A percentile compares a stretch with the other conserved stretches of the same genome.
These are phyloP conservation scores for Aporophyla lueneburgensis DNA, from an alignment of 2,888 invertebrate species.

Conservation along the genomic window DNA sequence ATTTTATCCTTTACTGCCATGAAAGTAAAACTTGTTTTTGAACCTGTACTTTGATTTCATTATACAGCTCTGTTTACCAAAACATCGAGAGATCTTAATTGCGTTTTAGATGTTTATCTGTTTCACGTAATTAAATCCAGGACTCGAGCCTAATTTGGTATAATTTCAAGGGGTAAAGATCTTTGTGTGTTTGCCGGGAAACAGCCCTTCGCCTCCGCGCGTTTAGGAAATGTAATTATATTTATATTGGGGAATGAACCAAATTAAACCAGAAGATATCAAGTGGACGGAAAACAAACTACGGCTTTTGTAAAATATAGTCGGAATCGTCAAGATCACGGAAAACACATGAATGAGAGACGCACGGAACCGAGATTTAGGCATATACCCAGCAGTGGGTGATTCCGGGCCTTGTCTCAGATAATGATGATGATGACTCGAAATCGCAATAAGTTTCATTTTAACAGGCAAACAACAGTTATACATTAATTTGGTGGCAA, in stretches of 20 bases:
- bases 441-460: not conserved
- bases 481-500: not conserved
- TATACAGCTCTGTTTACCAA: conserved; percentile 41
- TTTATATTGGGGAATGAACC: conserved; percentile 39
- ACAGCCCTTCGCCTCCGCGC: conserved; percentile 17
- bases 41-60: conserved; percentile 38
- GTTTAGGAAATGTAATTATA: conserved; percentile 39
- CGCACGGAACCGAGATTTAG: too few species aligned
- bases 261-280: conserved; percentile 33
- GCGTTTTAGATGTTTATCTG: conserved; percentile 49
- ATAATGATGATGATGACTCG: too few species aligned
- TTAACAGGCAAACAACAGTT: not conserved
- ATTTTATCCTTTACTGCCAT: conserved; percentile 2
- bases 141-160: conserved; percentile 41
- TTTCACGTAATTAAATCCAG: conserved; percentile 54
- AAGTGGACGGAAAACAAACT: conserved; percentile 4
- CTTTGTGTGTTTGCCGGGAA: conserved; percentile 29
- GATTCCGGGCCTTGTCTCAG: too few species aligned
- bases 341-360: not conserved
- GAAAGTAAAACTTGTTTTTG: conserved; percentile 13
- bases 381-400: too few species aligned
- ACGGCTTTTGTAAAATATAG: not conserved
- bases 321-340: too few species aligned
- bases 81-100: conserved; percentile 46
- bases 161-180: conserved; percentile 53